Conservation (phyloP, 1,140 invertebrate genomes). For the Ips nitidus region DNA sequence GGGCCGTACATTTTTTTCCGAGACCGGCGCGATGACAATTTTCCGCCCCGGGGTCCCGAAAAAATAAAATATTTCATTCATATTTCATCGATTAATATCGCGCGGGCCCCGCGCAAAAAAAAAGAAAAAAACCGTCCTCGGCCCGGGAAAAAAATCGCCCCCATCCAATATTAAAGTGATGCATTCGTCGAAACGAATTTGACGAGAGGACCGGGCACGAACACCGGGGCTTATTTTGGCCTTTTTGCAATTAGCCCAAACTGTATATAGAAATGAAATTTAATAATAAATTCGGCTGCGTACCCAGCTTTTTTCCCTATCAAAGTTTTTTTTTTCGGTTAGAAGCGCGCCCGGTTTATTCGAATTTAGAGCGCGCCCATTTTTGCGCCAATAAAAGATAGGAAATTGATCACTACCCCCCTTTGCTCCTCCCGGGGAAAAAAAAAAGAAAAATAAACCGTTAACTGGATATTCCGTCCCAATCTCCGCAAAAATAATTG, state of each 20-base stretch:
- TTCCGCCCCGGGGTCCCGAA: conserved; percentile 15
- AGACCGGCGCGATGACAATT: conserved; percentile 24
- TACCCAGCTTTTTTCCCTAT: not conserved
- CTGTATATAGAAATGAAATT: conserved; percentile 41
- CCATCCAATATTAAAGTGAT: conserved; percentile 40
- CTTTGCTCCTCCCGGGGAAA: not conserved
- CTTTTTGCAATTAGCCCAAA: conserved; percentile 39
- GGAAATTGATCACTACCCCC: too few relatives aligned
- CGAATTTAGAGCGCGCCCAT: too few relatives aligned
- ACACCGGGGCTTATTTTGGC: conserved; percentile 22
- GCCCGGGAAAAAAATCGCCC: conserved; percentile 37
- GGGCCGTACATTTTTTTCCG: conserved; percentile 21
- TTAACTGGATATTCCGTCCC: not conserved
- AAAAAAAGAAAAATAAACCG: not conserved
- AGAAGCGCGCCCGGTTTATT: too few relatives aligned
- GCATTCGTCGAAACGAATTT: conserved; percentile 41
- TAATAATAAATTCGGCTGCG: conserved; percentile 37
- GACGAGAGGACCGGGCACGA: conserved; percentile 13
- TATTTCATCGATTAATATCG: conserved; percentile 40
- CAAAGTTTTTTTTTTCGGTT: not conserved
- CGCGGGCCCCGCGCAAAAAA: conserved; percentile 27
- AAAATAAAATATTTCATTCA: conserved; percentile 40
- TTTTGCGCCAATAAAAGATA: too few relatives aligned
- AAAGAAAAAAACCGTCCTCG: conserved; percentile 31
- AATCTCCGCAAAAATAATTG: conserved; percentile 2